Evolutionary conservation across 2,113 vertebrate genomes (phyloP).

Genomic region (Pampusana beccarii): DNA sequence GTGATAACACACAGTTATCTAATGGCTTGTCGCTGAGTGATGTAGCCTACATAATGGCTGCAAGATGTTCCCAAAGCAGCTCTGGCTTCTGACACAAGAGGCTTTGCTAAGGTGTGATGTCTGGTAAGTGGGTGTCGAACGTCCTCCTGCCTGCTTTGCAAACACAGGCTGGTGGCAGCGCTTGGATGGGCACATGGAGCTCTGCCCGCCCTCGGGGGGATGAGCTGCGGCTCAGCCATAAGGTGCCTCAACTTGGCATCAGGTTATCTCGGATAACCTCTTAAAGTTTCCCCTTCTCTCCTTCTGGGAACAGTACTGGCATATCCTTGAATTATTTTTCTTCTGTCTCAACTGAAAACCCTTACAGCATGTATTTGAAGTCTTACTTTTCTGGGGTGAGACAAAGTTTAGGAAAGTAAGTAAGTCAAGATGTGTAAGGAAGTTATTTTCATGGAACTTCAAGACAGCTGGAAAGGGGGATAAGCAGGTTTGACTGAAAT

Average conservation of each 20-base stretch:
- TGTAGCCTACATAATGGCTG: background rate
- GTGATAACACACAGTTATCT: background rate
- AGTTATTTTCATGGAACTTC: background rate
- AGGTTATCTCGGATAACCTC: background rate
- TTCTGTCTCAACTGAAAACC: background rate
- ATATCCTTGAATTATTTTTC: background rate
- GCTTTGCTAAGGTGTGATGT: background rate
- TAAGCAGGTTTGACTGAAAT: background rate
- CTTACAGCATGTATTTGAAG: background rate
- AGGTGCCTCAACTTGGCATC: background rate
- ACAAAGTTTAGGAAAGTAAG: background rate
- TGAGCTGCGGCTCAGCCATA: background rate
- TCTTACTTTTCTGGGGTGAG: background rate
- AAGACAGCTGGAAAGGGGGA: background rate
- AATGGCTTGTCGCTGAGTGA: background rate
- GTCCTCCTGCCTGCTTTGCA: background rate
- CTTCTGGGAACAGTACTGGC: background rate
- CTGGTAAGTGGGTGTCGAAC: background rate
- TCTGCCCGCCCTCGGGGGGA: background rate
- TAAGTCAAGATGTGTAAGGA: background rate
- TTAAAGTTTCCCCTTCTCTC: background rate
- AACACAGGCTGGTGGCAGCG: background rate
- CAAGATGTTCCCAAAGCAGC: background rate
- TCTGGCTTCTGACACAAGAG: background rate
- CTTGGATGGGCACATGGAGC: fast-evolving